phyloP scores from a whole-genome alignment of 2,888 invertebrate species.

The Melieria omissa region DNA sequence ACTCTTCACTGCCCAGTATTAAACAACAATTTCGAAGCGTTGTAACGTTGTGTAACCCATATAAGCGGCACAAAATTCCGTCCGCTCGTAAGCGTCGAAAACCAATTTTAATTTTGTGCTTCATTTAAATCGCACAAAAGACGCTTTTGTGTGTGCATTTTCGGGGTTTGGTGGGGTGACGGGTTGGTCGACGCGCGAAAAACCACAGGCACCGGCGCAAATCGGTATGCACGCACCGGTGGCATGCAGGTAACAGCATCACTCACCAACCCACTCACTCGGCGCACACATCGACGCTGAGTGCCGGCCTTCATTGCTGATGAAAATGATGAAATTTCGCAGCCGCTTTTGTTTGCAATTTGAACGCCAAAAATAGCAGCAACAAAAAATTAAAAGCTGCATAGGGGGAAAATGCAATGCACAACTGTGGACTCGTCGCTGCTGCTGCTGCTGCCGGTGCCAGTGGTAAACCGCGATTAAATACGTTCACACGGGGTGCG shows the following conservation, averaged over 20 bases:
- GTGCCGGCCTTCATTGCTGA: neutral
- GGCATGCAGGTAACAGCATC: neutral
- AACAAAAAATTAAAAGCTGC: neutral
- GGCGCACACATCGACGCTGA: no score
- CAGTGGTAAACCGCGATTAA: slow-evolving; percentile 6
- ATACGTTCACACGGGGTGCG: neutral
- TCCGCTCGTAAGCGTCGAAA: no score
- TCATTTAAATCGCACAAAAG: slow-evolving; percentile 8
- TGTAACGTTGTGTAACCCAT: no score
- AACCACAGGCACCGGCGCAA: no score
- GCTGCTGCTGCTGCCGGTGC: neutral
- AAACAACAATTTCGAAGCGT: no score
- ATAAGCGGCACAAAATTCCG: no score
- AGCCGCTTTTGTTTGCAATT: neutral
- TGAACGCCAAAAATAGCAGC: neutral
- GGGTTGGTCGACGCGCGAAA: neutral
- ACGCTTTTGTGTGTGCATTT: neutral
- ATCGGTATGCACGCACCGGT: neutral
- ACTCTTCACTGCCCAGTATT: no score
- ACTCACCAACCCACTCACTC: neutral
- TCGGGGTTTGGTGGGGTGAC: neutral
- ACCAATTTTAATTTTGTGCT: slow-evolving; percentile 7
- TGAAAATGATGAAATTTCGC: neutral
- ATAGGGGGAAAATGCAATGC: neutral
- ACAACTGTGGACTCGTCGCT: neutral